Evolutionary conservation across 1,140 invertebrate species (phyloP), one percentile per base, ranked within the genome.

Genomic region (Aphelenchoides fujianensis): DNA sequence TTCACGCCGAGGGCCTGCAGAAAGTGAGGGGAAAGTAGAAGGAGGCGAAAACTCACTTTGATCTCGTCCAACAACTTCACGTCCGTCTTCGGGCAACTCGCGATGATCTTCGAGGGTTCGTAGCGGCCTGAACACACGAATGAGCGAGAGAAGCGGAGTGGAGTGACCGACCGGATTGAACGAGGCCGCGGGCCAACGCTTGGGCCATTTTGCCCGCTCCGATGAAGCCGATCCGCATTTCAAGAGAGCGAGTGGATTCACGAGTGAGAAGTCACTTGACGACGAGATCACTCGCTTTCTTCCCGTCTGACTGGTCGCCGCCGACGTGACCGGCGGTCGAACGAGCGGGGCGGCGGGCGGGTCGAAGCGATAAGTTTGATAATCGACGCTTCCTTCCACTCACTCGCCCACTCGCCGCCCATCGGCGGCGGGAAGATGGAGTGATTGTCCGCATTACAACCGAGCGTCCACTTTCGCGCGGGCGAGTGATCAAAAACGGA

Each of bases 201-300:
- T 95, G 93, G 0, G 94, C 94, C 90, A 97, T 93, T 84, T 92
- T 92, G 19, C 95, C 95, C 37, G 92, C 93, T 1, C 95, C 95
- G n/a, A 97, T 88, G 85, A 97, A 97, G 34, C 94, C 94, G 73
- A 97, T 92, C 55, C 64, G 72, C 68, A 80, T 78, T 19, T 52
- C 7, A 69, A 48, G 41, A 48, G 23, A 48, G n/a, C n/a, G n/a
- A n/a, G n/a, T n/a, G n/a, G n/a, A 48, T 48, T 12, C 23, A 16
- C 41, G 12, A 48, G 41, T 48, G 41, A 16, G 12, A 48, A n/a
- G n/a, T n/a, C n/a, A 48, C 23, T 48, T 16, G 41, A 48, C 23
- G 12, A 48, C 41, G 23, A 48, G 23, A 48, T 48, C 12, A 48
- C 41, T 23, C 12, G 23, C 41, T 48, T 16, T 12, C 41, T 48